Percentiles rank a stretch among this genome's conserved stretches.
These are phyloP conservation scores for Macrosiphum euphorbiae DNA, from an alignment of 2,888 invertebrate species.

Conservation along the genomic window DNA sequence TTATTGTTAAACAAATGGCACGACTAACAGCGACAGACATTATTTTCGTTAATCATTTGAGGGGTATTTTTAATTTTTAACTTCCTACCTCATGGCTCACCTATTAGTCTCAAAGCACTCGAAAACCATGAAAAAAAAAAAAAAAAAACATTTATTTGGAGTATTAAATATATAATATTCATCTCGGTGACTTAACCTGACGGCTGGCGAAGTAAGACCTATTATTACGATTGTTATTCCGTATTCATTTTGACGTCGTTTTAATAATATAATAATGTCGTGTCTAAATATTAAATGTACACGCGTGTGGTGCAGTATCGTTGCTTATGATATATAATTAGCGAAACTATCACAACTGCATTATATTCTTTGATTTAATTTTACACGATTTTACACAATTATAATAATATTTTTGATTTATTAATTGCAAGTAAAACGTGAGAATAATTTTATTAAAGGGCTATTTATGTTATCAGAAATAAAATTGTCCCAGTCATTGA, in stretches of 20 bases:
- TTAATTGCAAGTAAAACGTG: not conserved
- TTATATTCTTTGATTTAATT: not conserved
- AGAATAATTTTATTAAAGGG: not conserved
- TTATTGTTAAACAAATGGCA: not conserved
- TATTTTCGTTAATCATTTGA: not conserved
- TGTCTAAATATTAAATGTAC: not conserved
- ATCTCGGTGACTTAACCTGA: not conserved
- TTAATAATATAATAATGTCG: not conserved
- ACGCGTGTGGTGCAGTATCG: not conserved
- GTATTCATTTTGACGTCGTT: not conserved
- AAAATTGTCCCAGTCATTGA: not conserved
- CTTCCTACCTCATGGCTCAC: too few species aligned
- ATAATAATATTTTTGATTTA: not conserved
- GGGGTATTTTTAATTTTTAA: too few species aligned
- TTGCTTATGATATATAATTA: not conserved
- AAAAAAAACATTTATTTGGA: not conserved
- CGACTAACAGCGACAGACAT: not conserved
- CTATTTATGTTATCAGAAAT: not conserved
- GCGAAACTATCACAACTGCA: not conserved
- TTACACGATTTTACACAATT: not conserved
- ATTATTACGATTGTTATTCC: not conserved
- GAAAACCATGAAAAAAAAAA: not conserved
- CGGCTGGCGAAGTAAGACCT: not conserved
- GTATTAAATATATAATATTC: not conserved
- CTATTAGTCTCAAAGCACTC: too few species aligned